These are phyloP conservation scores for Erinaceus europaeus DNA, from an alignment of 2,113 vertebrate genomes.

Conservation along the genomic window DNA sequence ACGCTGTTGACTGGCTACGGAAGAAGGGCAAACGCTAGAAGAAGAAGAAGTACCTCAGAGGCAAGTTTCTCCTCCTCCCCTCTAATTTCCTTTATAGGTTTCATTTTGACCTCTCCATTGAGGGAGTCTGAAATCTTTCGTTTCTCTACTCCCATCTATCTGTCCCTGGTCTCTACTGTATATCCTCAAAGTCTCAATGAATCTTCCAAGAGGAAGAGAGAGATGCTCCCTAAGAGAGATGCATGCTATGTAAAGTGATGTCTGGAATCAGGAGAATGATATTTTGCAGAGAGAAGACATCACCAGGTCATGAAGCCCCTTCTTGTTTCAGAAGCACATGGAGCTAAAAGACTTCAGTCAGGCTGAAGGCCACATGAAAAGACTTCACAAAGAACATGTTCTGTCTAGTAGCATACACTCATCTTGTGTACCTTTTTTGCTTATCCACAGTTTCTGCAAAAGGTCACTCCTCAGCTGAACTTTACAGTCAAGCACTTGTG, in stretches of 20 bases:
- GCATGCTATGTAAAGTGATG: background rate
- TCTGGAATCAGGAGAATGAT: background rate
- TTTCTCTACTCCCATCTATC: too few relatives aligned
- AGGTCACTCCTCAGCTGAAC: constrained; percentile 35
- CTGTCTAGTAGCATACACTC: background rate
- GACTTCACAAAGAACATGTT: background rate
- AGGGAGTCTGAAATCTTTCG: background rate
- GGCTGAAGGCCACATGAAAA: constrained; percentile 14
- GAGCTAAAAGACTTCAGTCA: constrained; percentile 36
- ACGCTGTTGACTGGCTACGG: too few relatives aligned
- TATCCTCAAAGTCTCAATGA: background rate
- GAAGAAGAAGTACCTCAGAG: too few relatives aligned
- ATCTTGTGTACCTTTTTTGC: constrained; percentile 7
- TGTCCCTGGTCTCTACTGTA: background rate
- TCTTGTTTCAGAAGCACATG: constrained; percentile 41
- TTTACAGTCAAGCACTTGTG: constrained; percentile 27
- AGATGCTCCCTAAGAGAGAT: background rate
- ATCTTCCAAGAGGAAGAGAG: background rate
- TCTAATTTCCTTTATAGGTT: background rate
- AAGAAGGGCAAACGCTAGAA: too few relatives aligned
- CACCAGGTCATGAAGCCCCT: background rate
- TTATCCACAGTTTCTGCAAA: constrained; percentile 35
- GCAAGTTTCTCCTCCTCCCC: background rate
- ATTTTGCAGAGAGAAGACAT: constrained; percentile 16
- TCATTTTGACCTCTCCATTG: background rate